Conservation (phyloP, 2,113 vertebrate genomes). For the Alouatta palliata region DNA sequence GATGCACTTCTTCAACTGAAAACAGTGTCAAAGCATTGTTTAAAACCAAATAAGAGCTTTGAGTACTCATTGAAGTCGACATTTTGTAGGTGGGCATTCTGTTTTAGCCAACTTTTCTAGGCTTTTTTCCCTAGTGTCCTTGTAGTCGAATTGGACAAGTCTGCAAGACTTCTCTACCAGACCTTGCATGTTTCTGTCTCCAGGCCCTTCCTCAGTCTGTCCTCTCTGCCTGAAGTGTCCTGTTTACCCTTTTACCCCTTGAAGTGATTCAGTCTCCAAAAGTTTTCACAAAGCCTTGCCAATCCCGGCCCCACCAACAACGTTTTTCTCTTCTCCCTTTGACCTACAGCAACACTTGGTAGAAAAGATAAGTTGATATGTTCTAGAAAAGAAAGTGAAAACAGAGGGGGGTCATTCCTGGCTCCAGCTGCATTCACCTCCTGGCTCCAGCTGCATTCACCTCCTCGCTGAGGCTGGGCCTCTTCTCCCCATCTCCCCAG, state of each 20-base stretch:
- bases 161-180: neutral
- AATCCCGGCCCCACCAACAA: neutral
- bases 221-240: neutral
- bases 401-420: neutral
- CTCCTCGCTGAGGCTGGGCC: neutral
- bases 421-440: neutral
- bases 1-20: conserved; percentile 24
- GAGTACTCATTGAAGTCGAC: neutral
- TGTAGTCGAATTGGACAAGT: neutral
- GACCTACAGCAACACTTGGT: neutral
- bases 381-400: neutral
- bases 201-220: neutral
- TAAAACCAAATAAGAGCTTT: neutral
- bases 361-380: neutral
- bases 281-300: neutral
- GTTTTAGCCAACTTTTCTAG: neutral
- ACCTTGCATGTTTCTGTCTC: neutral
- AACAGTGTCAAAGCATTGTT: neutral
- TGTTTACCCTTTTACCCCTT: neutral
- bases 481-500: neutral
- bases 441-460: neutral
- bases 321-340: neutral
- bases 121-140: neutral
- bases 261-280: neutral
- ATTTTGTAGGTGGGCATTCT: neutral